Base-by-base conservation (phyloP, 2,797 vertebrate genomes). In the Galagoides demidoff region DNA sequence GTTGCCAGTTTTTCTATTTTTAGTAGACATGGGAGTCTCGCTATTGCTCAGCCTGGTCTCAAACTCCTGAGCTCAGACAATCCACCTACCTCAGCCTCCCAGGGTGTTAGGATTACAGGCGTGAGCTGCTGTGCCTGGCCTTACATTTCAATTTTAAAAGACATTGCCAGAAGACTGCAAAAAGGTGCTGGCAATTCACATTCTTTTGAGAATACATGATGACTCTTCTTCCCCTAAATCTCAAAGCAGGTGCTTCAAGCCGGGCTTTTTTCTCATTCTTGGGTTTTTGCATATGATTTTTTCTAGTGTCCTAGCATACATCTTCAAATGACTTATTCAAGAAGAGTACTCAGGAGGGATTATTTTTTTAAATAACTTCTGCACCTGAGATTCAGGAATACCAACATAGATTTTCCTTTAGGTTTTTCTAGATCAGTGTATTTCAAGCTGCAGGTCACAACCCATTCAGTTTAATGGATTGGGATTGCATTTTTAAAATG, bases 121-220 rank as follows among this genome's bases (percentile, higher is more conserved):
- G 11, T 49, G 45, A 49, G 45, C 45, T 13, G 12, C 45, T 49
- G 45, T 49, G 45, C 45, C 45, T 2, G 45, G 45, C 45, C 45
- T 49, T 37, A 29, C 59, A 76, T 92, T 79, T 88, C 55, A 14
- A 19, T 89, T 92, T 96, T 93, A 71, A 66, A 76, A 95, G 25
- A 31, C 71, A 66, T 85, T 66, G 9, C 74, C 84, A 59, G 19
- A 66, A n/a, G n/a, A 79, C 61, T 76, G 27, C 37, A 45, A 83
- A 63, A 64, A 71, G 19, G 43, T 34, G 34, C n/a, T 57, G 71
- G 88, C 7, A 90, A 52, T 64, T 82, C n/a, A 49, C 8, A 89
- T 34, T 63, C 34, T 92, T 94, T 25, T 52, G 71, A 78, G 61
- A 89, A 63, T 29, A 20, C 59, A 17, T 14, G 66, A 81, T 70